Conservation (phyloP, 2,113 vertebrate genomes). For the Myrmecobius fasciatus region DNA sequence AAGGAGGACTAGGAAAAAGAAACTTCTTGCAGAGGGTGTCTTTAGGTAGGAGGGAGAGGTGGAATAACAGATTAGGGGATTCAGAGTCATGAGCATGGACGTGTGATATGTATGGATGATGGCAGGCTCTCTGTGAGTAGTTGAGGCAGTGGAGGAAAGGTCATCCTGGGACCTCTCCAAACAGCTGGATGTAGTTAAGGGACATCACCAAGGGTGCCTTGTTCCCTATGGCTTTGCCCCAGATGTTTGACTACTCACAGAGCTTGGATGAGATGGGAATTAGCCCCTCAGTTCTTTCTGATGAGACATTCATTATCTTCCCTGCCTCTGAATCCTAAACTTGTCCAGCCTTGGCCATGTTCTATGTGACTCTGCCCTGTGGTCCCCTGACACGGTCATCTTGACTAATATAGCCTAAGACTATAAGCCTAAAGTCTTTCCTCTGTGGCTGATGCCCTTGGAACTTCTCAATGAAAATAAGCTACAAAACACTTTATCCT, state of each 20-base stretch:
- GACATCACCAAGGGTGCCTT: not conserved
- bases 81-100: not conserved
- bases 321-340: no score
- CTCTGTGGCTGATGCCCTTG: no score
- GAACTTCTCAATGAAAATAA: no score
- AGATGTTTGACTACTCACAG: not conserved
- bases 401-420: not conserved
- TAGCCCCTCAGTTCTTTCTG: not conserved
- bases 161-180: not conserved
- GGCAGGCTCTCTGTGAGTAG: no score
- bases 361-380: not conserved
- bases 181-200: not conserved
- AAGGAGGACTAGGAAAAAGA: not conserved
- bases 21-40: not conserved
- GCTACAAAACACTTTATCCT: not conserved
- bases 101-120: not conserved
- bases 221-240: not conserved
- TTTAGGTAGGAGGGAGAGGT: not conserved
- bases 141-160: no score
- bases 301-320: not conserved
- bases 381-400: not conserved
- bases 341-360: not conserved
- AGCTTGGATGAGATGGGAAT: not conserved
- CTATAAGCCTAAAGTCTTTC: no score
- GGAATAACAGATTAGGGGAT: not conserved